Evolutionary conservation across 2,797 vertebrate genomes (phyloP), one percentile per base, ranked within the genome.

Genomic region (Petrocephalus sullivani): DNA sequence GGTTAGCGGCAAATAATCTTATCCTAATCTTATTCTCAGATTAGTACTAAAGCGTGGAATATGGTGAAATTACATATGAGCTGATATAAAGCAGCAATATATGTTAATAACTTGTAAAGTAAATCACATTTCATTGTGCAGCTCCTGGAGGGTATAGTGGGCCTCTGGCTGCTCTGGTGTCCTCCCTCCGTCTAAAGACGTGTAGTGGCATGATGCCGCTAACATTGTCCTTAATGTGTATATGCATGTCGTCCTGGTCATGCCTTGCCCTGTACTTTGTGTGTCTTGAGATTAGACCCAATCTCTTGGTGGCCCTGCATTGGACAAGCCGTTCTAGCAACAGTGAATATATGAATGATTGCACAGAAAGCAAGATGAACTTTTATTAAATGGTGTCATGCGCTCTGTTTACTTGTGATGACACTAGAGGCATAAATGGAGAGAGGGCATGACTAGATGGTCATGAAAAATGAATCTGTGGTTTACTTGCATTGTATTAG

Each of bases 21-120:
- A 46, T 12, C 16, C 46, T 23, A 91, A 90, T 41, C 5, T 75
- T 71, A 71, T 2, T 71, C 12, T 75, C 67, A 75, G 14, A 75
- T 12, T 19, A 19, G 4, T 28, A 75, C 28, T 75, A 41, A 12
- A 37, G 67, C 33, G 33, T 41, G 67, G 9, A 75, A 16, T 75
- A 75, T 75, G 33, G 28, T 75, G 67, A 75, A 33, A 75, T 14
- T 75, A 12, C 28, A 64, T 64, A 64, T 12, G 61, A 64, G 23
- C 60, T 10, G 58, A 67, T 33, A 67, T 67, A 33, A 33, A 33
- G 64, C 28, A 33, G 10, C 10, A 10, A 23, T 37, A 23, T 10
- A 8, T 61, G 23, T 61, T 60, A 60, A 60, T 61, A 61, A 61
- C 58, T 23, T 60, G 58, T 28, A 28, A 28, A 28, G 28, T 28